Evolutionary conservation across 2,797 vertebrate species (phyloP), one percentile per base, ranked within the genome.

Genomic region (Sebastes diaconus): DNA sequence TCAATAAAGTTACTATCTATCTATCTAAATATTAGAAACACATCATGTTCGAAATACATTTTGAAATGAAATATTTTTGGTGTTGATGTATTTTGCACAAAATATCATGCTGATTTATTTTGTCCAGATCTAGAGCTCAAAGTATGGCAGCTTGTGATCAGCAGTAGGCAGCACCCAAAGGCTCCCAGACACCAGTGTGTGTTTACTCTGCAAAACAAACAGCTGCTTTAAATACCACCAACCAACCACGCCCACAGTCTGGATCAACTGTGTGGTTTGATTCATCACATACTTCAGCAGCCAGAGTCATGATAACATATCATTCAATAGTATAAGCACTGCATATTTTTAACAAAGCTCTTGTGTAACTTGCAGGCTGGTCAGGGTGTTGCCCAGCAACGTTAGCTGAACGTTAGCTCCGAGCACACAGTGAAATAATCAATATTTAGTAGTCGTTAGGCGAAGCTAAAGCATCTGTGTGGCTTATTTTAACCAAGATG

Each of bases 231-330:
- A 69, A 58, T 66, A 84, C 42, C 78, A 81, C 55, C 86, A 88
- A 81, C 55, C 86, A 88, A 84, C 91, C 92, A 93, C 91, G 90
- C 93, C 93, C 93, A 94, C 93, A 82, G 86, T 42, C 75, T 69
- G 71, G 25, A 60, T 88, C 67, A 67, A 74, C n/a, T 27, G 11
- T 3, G 6, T 46, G 8, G 58, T 4, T 55, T 30, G 58, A 66
- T 22, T 81, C 24, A 81, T 2, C 20, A 80, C 27, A 81, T 2
- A 22, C 36, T 13, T 11, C 63, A 67, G 9, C 39, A 34, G 25
- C 7, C 30, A 29, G 6, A 3, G 5, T 18, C 9, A 10, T 1
- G 22, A 10, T 16, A n/a, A 32, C 30, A 67, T 0, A 42, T 42
- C 39, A 42, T 1, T 29, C 5, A 20, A 34, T 1, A 3, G 3